Evolutionary conservation across 1,140 invertebrate genomes (phyloP), one percentile per base, ranked within the genome.

Genomic region (Pogonus chalceus): DNA sequence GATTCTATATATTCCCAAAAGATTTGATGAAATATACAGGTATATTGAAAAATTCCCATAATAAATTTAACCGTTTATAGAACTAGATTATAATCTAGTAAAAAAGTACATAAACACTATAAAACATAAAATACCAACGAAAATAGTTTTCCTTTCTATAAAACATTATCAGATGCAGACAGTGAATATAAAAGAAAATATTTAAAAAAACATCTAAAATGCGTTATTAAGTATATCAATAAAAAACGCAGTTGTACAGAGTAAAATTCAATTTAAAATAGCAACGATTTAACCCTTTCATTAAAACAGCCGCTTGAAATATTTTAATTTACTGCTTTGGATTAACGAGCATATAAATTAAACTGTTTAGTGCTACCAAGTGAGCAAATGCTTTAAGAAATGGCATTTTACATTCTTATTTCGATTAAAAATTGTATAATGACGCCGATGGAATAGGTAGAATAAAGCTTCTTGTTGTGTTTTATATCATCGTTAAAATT

Each of bases 301-400:
- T 43, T 31, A 14, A 7, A 18, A 16, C 9, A 9, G 37, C 3
- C 37, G 37, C 37, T 43, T 43, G 37, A 43, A 43, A 12, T 43
- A 43, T 43, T 43, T 43, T 43, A 43, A 43, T 43, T 43, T 43
- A 43, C 37, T 4, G 18, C 9, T 16, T 43, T 43, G 7, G 37
- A 43, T 43, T 43, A 43, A 43, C 37, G 37, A 18, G 7, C 18
- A 43, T 43, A 43, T 43, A 43, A 43, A 43, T 43, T 43, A 43
- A 43, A 43, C 9, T 43, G n/a, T 43, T 43, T 43, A 43, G 18
- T 43, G 18, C 37, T 7, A 16, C 18, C 37, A 7, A 4, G 7
- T 18, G 37, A 12, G 9, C 37, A n/a, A n/a, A n/a, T n/a, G n/a
- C n/a, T n/a, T n/a, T n/a, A n/a, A n/a, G 37, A 10, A 12, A 18